These are phyloP conservation scores for Tapera naevia DNA, from an alignment of 2,797 vertebrate species.

Conservation along the genomic window DNA sequence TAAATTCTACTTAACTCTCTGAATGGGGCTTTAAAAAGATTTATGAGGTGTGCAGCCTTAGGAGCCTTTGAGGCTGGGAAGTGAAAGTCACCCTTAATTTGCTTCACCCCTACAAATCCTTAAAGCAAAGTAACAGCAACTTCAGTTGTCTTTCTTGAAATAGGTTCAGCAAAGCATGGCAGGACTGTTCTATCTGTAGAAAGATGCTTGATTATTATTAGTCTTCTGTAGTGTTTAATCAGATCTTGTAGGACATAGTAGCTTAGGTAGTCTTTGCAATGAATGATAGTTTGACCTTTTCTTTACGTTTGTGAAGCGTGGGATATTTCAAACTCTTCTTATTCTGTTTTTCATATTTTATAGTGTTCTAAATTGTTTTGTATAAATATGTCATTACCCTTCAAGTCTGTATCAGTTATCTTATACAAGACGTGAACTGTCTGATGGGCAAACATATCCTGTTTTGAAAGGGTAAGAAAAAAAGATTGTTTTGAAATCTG, in stretches of 20 bases:
- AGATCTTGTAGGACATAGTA: neutral
- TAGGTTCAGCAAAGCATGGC: neutral
- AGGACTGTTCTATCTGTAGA: neutral
- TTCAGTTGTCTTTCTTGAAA: neutral
- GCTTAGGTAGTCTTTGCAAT: neutral
- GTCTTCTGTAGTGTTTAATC: neutral
- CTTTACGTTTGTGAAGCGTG: neutral
- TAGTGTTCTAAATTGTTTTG: neutral
- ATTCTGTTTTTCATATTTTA: neutral
- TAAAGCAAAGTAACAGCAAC: neutral
- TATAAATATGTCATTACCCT: constrained; percentile 6
- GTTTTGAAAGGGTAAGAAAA: neutral
- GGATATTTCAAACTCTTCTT: neutral
- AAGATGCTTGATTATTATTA: neutral
- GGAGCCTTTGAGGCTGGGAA: neutral
- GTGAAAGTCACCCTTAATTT: neutral
- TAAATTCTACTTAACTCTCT: neutral
- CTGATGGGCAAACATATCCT: neutral
- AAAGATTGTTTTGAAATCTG: constrained; percentile 23
- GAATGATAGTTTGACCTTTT: neutral
- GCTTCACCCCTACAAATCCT: neutral
- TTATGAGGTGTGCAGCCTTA: neutral
- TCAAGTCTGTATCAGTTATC: neutral
- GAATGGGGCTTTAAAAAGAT: neutral
- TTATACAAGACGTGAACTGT: constrained; percentile 7